A percentile compares a stretch with the other conserved stretches of the same genome.
These are phyloP conservation scores for Diorhabda sublineata DNA, from an alignment of 1,140 invertebrate species.

Conservation along the genomic window DNA sequence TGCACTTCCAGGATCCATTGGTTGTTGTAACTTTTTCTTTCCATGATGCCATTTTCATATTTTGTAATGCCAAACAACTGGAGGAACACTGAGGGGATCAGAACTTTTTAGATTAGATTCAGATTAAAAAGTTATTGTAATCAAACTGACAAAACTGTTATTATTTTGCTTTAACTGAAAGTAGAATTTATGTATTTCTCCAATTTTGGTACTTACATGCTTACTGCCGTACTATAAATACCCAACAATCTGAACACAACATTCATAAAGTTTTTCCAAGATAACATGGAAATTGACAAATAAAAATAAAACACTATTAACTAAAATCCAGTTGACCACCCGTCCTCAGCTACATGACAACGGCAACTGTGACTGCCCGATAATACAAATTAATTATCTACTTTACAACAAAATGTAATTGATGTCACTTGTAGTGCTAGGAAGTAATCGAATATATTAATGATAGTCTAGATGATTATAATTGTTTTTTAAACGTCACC, in stretches of 20 bases:
- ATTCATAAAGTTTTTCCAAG: not conserved
- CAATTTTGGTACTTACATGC: not conserved
- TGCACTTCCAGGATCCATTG: too few relatives aligned
- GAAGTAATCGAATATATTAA: not conserved
- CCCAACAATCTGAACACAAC: not conserved
- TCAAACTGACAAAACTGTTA: too few relatives aligned
- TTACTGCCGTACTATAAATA: not conserved
- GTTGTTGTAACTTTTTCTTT: too few relatives aligned
- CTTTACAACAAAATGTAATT: not conserved
- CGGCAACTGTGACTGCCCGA: not conserved
- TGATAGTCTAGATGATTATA: not conserved
- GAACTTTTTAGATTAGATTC: too few relatives aligned
- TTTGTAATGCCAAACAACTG: too few relatives aligned
- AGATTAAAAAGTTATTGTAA: too few relatives aligned
- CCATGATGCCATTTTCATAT: too few relatives aligned
- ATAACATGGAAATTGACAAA: not conserved
- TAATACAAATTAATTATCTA: not conserved
- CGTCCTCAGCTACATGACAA: not conserved
- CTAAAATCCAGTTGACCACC: not conserved
- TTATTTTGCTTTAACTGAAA: too few relatives aligned
- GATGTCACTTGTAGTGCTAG: not conserved
- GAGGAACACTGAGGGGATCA: too few relatives aligned
- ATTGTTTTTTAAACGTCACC: not conserved
- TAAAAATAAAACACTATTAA: not conserved
- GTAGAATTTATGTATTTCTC: too few relatives aligned